Base-by-base conservation (phyloP, 1,140 invertebrate genomes). In the Aphis gossypii region DNA sequence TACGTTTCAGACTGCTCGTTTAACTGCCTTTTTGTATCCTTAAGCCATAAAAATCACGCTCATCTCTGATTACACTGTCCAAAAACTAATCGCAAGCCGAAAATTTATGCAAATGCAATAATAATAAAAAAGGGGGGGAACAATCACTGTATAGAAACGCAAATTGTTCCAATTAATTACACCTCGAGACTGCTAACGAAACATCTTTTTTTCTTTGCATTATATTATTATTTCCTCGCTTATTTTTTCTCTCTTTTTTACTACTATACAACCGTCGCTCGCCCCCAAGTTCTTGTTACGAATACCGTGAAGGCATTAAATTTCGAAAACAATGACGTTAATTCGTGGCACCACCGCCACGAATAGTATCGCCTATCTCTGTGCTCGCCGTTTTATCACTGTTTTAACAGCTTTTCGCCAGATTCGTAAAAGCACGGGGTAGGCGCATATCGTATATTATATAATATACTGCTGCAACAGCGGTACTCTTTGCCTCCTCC, bases 81-180 rank as follows among this genome's bases (percentile, higher is more conserved):
- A 51, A 82, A 92, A 82, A 92, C 18, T 82, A 86, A 54, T 93
- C 82, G 56, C 48, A 21, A 54, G n/a, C 54, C 48, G 8, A 38
- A 93, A 93, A 93, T 84, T 93, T 93, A 93, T 93, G 92, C 48
- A 93, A 93, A 93, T 56, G 92, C 48, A 84, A 93, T 93, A 83
- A 93, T 93, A 83, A 92, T 51, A 84, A 92, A 35, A 48, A 91
- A 30, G 83, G 83, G 25, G 5, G 35, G 82, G 35, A 25, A 25
- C 44, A 54, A 68, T 41, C 9, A 60, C 60, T 44, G 48, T 56
- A n/a, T 6, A 56, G 35, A 35, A 38, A 84, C 46, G 82, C 46
- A 41, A 93, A 93, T 93, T 86, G 92, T 86, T 93, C 92, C 92
- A 84, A 93, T 93, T 93, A 93, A 93, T 93, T 93, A 93, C 92